Percentiles rank a stretch among this genome's conserved stretches.
phyloP scores from a whole-genome alignment of 2,113 vertebrate species.

The Chitala chitala region DNA sequence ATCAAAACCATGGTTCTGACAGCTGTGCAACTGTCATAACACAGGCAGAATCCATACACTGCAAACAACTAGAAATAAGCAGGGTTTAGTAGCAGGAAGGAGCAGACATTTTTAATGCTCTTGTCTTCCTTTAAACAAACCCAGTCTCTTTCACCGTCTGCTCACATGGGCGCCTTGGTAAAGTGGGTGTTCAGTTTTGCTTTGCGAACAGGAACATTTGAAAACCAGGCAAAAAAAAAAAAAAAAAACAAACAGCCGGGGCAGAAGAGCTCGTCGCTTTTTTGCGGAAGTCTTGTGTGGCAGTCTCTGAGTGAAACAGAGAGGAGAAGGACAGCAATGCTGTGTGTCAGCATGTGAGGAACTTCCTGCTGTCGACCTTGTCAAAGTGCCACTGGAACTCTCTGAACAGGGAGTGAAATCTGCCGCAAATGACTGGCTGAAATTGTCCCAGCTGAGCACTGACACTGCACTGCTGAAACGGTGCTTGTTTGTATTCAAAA shows the following conservation, averaged over 20 bases:
- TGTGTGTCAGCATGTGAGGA: not conserved
- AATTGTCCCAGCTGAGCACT: too few relatives aligned
- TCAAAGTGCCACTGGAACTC: too few relatives aligned
- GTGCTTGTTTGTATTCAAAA: too few relatives aligned
- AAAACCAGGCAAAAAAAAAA: conserved; percentile 38
- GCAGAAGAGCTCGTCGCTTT: conserved; percentile 34
- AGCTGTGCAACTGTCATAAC: not conserved
- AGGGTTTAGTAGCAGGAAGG: not conserved
- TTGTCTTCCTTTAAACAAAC: conserved; percentile 1
- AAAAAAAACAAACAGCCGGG: conserved; percentile 35
- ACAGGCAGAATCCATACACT: not conserved
- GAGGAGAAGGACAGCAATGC: not conserved
- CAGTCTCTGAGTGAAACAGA: conserved; percentile 25
- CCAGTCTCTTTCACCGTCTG: conserved; percentile 30
- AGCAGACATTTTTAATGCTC: conserved; percentile 2
- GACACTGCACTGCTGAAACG: too few relatives aligned
- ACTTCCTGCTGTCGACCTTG: too few relatives aligned
- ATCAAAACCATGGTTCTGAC: too few relatives aligned
- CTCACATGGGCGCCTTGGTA: conserved; percentile 35
- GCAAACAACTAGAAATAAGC: conserved; percentile 31
- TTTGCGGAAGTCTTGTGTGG: conserved; percentile 31
- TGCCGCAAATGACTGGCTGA: too few relatives aligned
- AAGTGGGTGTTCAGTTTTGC: conserved; percentile 28
- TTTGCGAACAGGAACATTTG: conserved; percentile 33
- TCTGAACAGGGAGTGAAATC: too few relatives aligned